Evolutionary conservation across 2,797 vertebrate genomes (phyloP).

Genomic region (Sternarchorhynchus goeldii): DNA sequence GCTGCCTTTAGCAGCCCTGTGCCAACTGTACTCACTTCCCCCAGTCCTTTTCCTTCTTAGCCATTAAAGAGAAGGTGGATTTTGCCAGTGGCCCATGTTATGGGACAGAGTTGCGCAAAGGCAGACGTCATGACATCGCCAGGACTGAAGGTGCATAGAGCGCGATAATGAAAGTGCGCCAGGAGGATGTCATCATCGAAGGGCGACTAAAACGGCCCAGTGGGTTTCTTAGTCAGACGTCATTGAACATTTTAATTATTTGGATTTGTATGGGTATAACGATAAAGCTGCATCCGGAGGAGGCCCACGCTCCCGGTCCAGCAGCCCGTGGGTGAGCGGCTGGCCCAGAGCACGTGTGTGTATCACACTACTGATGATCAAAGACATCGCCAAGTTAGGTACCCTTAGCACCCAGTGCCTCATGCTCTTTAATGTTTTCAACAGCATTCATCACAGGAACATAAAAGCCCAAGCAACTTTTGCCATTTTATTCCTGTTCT

Average conservation of each 20-base stretch:
- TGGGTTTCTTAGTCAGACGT: conserved; percentile 27
- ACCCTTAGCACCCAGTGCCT: conserved; percentile 45
- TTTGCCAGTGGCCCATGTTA: not conserved
- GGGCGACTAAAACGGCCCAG: not conserved
- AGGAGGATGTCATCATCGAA: not conserved
- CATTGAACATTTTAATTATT: conserved; percentile 37
- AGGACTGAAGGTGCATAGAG: too few species aligned
- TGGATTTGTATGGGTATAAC: conserved; percentile 38
- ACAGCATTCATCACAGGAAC: conserved; percentile 36
- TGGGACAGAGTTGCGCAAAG: not conserved
- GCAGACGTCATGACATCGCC: conserved; percentile 1
- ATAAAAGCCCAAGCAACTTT: conserved; percentile 20
- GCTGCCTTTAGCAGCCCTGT: not conserved
- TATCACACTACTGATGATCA: conserved; percentile 33
- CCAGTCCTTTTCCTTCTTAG: not conserved
- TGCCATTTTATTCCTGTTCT: not conserved
- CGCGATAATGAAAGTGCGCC: not conserved
- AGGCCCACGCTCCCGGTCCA: conserved; percentile 6
- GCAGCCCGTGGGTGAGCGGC: not conserved
- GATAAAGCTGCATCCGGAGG: conserved; percentile 24
- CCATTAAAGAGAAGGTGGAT: not conserved
- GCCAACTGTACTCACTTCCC: not conserved
- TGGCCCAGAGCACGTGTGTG: not conserved
- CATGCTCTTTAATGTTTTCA: conserved; percentile 48
- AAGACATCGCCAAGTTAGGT: conserved; percentile 28